These are phyloP conservation scores for Drosophila kuntzei DNA, from an alignment of 2,888 invertebrate genomes.

Conservation along the genomic window DNA sequence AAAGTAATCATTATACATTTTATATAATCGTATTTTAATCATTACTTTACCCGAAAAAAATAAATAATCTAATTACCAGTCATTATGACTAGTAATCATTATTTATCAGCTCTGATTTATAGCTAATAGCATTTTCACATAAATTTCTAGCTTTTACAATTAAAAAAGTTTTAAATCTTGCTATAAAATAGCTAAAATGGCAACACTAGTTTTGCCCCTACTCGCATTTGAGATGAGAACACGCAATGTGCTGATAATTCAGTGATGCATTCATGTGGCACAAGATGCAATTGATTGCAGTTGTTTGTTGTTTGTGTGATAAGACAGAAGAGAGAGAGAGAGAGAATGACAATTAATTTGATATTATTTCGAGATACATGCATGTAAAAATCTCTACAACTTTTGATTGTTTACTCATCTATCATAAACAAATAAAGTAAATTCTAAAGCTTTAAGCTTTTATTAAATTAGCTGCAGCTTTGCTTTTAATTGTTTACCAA, in stretches of 20 bases:
- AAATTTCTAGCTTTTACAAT: no score
- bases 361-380: conserved; percentile 10
- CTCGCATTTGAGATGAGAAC: conserved; percentile 20
- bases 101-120: no score
- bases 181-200: no score
- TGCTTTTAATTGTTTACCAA: conserved; percentile 17
- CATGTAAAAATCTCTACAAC: neutral
- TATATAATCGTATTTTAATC: no score
- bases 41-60: no score
- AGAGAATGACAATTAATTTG: conserved; percentile 5
- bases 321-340: neutral
- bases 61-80: no score
- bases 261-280: conserved; percentile 67
- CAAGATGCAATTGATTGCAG: conserved; percentile 74
- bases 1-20: no score
- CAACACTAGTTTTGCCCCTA: neutral
- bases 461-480: neutral
- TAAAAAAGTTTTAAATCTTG: no score
- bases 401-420: neutral
- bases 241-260: conserved; percentile 47
- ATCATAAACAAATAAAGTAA: neutral
- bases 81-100: no score
- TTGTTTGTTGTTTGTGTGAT: conserved; percentile 58
- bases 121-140: no score
- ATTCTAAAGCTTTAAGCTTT: neutral